Evolutionary conservation across 1,140 invertebrate genomes (phyloP), one percentile per base, ranked within the genome.

Genomic region (Bicyclus anynana): DNA sequence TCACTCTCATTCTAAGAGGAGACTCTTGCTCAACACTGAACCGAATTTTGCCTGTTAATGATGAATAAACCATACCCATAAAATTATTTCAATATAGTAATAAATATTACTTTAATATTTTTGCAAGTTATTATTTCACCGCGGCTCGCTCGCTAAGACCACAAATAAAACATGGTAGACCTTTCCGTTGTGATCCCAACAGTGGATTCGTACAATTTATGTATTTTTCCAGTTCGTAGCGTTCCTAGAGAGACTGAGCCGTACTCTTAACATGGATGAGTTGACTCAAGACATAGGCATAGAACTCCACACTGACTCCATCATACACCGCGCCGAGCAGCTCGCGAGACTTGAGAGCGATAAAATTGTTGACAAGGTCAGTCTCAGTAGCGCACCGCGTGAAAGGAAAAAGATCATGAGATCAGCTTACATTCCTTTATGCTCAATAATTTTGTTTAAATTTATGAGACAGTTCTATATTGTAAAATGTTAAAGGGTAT

Each of bases 281-380:
- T 92, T 94, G 62, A 93, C 94, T 0, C 91, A 94, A 67, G 94
- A 95, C 64, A 90, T 94, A 46, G 94, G 94, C 6, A 91, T 95
- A 13, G 94, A 95, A 75, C 88, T 95, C 20, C 94, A 95, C 80
- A 95, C 94, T 0, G 94, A 96, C 68, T 94, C 93, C 20, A 87
- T 96, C 21, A 80, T 95, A 20, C 91, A 94, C 50, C 86, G 94
- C 14, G 94, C 94, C 7, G 94, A 96, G 78, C 94, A 95, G 70
- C 82, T 96, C 13, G 90, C 94, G 4, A 90, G 94, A 67, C 88
- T 95, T 13, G 94, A 96, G 79, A 93, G 93, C 69, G 94, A 95
- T 77, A 94, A 94, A 79, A 89, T 94, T 42, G 92, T 93, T 14
- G 94, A 94, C 77, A 94, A 94, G 91, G 94, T 94, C 87, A 90